Evolutionary conservation across 2,113 vertebrate species (phyloP).

Genomic region (Strigops habroptila): DNA sequence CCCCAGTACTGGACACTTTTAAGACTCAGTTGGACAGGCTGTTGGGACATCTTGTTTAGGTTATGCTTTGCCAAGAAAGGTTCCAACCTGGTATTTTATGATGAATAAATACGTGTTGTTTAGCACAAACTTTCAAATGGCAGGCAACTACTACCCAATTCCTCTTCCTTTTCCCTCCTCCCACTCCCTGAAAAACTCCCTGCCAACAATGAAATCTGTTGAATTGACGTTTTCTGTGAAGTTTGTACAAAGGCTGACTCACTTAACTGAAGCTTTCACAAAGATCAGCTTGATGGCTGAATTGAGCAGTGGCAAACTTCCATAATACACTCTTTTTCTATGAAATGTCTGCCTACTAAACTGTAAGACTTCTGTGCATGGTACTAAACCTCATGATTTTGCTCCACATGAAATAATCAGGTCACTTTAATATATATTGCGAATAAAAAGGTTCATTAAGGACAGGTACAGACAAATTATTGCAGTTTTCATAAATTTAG

Average conservation of each 20-base stretch:
- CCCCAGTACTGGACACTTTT: neutral
- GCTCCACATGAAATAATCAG: neutral
- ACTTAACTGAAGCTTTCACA: neutral
- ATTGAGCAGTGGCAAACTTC: neutral
- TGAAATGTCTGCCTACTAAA: neutral
- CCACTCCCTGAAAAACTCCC: rapidly evolving
- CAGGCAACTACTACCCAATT: neutral
- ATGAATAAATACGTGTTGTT: neutral
- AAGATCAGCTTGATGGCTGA: neutral
- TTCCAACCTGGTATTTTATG: neutral
- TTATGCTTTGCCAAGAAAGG: neutral
- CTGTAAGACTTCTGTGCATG: neutral
- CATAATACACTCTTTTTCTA: neutral
- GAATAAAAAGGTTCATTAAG: neutral
- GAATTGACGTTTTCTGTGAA: neutral
- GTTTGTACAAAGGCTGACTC: neutral
- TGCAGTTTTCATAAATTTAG: neutral
- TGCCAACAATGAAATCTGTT: neutral
- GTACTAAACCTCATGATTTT: neutral
- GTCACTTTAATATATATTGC: neutral
- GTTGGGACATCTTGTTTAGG: neutral
- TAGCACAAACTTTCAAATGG: neutral
- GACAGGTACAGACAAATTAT: neutral
- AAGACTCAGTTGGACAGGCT: neutral
- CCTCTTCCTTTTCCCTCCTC: neutral